phyloP scores from a whole-genome alignment of 2,888 invertebrate species.

The Orthosia gothica region DNA sequence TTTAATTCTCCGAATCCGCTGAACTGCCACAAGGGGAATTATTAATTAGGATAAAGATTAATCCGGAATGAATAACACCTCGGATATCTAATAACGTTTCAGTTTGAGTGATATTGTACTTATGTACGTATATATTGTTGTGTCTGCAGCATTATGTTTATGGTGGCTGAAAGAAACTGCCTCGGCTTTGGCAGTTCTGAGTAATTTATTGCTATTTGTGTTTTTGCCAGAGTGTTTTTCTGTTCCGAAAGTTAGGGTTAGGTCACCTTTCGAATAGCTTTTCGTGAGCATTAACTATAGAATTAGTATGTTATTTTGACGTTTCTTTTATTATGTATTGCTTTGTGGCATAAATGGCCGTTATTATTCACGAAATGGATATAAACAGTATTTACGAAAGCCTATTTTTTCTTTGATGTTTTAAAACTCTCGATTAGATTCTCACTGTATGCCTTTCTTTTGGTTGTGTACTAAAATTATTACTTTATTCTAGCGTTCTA shows the following conservation, averaged over 20 bases:
- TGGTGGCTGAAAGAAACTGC: slow-evolving; percentile 57
- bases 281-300: slow-evolving; percentile 27
- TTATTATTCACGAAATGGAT: slow-evolving; percentile 7
- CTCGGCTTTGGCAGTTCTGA: slow-evolving; percentile 63
- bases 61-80: slow-evolving; percentile 42
- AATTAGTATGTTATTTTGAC: slow-evolving; percentile 41
- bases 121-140: slow-evolving; percentile 53
- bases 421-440: neutral
- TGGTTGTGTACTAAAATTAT: neutral
- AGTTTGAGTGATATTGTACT: slow-evolving; percentile 14
- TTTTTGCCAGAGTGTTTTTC: slow-evolving; percentile 61
- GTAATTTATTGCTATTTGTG: slow-evolving; percentile 69
- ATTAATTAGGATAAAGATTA: slow-evolving; percentile 42
- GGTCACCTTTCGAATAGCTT: slow-evolving; percentile 50
- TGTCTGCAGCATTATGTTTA: slow-evolving; percentile 62
- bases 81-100: slow-evolving; percentile 10
- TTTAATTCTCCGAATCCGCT: slow-evolving; percentile 22
- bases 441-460: neutral
- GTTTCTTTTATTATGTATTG: slow-evolving; percentile 26
- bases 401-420: neutral
- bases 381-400: neutral
- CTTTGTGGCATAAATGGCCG: slow-evolving; percentile 4
- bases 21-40: slow-evolving; percentile 9
- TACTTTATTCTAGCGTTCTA: neutral
- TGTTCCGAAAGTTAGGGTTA: slow-evolving; percentile 41